Conservation (phyloP, 2,797 vertebrate genomes). For the Centroberyx gerrardi region DNA sequence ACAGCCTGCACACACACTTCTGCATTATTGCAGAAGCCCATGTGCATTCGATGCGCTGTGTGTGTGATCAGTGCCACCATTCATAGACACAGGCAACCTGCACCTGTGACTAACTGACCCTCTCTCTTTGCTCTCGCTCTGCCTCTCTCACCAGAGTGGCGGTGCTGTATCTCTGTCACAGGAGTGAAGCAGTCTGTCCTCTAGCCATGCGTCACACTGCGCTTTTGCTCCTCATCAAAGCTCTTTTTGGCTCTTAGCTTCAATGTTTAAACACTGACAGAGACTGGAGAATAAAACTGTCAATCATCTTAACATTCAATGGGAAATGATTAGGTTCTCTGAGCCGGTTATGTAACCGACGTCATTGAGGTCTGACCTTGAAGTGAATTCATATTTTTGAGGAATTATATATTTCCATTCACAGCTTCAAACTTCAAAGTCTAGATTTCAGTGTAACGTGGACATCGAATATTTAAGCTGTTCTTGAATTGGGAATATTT, state of each 20-base stretch:
- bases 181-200: not conserved
- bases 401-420: constrained; percentile 36
- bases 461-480: constrained; percentile 26
- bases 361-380: constrained; percentile 74
- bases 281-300: not conserved
- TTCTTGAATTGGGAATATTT: constrained; percentile 26
- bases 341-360: constrained; percentile 66
- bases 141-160: not conserved
- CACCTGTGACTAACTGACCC: constrained; percentile 27
- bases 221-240: not conserved
- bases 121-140: not conserved
- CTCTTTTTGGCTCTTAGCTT: not conserved
- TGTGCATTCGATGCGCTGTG: constrained; percentile 23
- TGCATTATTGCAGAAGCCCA: constrained; percentile 29
- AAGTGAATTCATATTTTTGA: constrained; percentile 50
- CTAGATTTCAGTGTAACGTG: constrained; percentile 35
- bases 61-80: constrained; percentile 41
- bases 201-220: not conserved
- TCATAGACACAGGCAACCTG: constrained; percentile 20
- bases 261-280: not conserved
- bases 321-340: constrained; percentile 47
- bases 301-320: constrained; percentile 27
- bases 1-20: constrained; percentile 24
- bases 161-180: not conserved
- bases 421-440: constrained; percentile 49